These are phyloP conservation scores for Indri indri DNA, from an alignment of 2,113 vertebrate genomes.

Conservation along the genomic window DNA sequence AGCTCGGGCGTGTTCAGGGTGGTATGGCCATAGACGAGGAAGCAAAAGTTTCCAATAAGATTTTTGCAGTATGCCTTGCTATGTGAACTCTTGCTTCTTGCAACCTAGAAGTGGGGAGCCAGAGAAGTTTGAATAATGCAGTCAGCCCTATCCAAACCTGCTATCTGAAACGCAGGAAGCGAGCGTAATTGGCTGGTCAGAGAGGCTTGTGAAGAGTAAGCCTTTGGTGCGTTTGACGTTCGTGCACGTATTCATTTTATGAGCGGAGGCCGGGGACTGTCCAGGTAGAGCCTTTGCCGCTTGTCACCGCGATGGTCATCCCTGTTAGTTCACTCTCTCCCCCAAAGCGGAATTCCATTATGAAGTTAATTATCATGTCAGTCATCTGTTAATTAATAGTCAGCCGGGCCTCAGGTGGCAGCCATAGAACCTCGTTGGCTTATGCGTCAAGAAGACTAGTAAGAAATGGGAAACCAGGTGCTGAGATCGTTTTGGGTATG, in stretches of 20 bases:
- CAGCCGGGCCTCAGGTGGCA: background rate
- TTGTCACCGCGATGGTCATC: background rate
- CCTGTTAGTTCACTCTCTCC: background rate
- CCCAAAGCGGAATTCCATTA: background rate
- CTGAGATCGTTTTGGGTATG: rapidly evolving
- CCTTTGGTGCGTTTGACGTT: rapidly evolving
- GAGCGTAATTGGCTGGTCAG: rapidly evolving
- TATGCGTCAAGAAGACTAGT: background rate
- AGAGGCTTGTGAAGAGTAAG: rapidly evolving
- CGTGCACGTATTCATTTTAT: rapidly evolving
- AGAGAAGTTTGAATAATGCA: background rate
- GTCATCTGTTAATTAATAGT: slow-evolving; percentile 5
- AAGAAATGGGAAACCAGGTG: too few relatives aligned
- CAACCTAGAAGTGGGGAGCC: background rate
- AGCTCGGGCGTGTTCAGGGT: too few relatives aligned
- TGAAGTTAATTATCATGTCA: background rate
- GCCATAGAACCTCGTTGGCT: background rate
- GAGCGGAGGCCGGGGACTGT: background rate
- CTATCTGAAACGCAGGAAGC: background rate
- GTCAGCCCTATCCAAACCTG: rapidly evolving
- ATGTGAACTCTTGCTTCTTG: background rate
- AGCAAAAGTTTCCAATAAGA: background rate
- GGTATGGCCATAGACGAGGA: too few relatives aligned
- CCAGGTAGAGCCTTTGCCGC: rapidly evolving
- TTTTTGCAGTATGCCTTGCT: background rate